phyloP scores from a whole-genome alignment of 2,113 vertebrate species.

The Panthera leo region DNA sequence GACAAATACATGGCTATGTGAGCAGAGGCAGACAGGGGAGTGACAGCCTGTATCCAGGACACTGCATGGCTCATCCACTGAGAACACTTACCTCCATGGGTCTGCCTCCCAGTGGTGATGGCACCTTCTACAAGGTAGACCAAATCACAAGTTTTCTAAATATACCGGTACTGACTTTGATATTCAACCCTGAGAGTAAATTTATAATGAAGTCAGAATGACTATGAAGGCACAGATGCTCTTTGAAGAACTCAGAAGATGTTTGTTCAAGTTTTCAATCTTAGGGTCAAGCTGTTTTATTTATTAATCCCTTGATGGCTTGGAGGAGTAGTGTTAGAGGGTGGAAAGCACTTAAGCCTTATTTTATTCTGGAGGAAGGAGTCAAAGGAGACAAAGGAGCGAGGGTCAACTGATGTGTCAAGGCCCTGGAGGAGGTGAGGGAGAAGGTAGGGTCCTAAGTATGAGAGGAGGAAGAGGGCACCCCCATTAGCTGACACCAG shows the following conservation, averaged over 20 bases:
- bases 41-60: not conserved
- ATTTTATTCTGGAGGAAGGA: not conserved
- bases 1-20: not conserved
- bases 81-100: accelerated
- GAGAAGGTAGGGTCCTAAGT: not conserved
- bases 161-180: not conserved
- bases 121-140: not conserved
- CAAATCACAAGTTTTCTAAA: not conserved
- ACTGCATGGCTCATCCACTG: not conserved
- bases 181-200: not conserved
- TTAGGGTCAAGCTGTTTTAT: not conserved
- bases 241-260: not conserved
- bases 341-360: not conserved
- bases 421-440: not conserved
- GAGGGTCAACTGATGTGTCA: accelerated
- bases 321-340: not conserved
- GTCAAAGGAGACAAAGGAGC: not conserved
- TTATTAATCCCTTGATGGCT: not conserved
- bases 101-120: not conserved
- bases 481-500: not conserved
- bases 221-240: not conserved
- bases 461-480: not conserved
- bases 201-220: not conserved
- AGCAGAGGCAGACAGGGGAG: not conserved
- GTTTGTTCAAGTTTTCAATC: not conserved